Evolutionary conservation across 2,113 vertebrate genomes (phyloP).

Genomic region (Syrmaticus mikado): DNA sequence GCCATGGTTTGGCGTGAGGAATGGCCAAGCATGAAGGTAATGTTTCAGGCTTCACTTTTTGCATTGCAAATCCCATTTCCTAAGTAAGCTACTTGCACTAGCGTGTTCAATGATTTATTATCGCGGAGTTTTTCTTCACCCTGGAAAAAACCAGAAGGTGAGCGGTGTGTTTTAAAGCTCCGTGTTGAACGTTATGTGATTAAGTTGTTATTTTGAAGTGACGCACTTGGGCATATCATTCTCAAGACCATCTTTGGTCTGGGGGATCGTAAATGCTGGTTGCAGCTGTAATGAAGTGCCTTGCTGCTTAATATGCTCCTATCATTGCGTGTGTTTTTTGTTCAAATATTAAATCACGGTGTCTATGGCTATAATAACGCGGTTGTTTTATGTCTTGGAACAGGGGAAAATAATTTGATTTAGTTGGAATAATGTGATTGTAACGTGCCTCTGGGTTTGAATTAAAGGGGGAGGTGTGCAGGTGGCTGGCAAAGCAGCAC

Average conservation of each 20-base stretch:
- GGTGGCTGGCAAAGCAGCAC: slow-evolving; percentile 29
- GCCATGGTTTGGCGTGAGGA: neutral
- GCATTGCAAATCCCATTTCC: slow-evolving; percentile 31
- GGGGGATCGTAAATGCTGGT: slow-evolving; percentile 13
- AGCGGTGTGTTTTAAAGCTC: neutral
- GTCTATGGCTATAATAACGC: slow-evolving; percentile 47
- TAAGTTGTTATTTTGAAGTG: slow-evolving; percentile 37
- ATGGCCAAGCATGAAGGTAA: neutral
- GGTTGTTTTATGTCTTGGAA: slow-evolving; percentile 58
- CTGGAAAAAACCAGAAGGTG: neutral
- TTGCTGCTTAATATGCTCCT: slow-evolving; percentile 36
- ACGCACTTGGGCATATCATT: neutral
- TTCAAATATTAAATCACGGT: slow-evolving; percentile 64
- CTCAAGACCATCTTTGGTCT: slow-evolving; percentile 38
- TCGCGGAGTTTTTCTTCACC: slow-evolving; percentile 23
- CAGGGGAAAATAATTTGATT: slow-evolving; percentile 61
- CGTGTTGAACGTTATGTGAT: neutral
- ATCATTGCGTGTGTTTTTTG: slow-evolving; percentile 28
- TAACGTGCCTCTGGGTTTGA: slow-evolving; percentile 57
- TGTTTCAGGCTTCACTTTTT: neutral
- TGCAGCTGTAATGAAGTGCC: slow-evolving; percentile 52
- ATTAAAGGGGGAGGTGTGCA: slow-evolving; percentile 35
- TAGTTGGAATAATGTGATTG: slow-evolving; percentile 61
- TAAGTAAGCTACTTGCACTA: slow-evolving; percentile 3
- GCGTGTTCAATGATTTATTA: slow-evolving; percentile 17